Percentiles rank a stretch among this genome's conserved stretches.
phyloP scores from a whole-genome alignment of 1,140 invertebrate genomes.

The Scaptomyza montana region DNA sequence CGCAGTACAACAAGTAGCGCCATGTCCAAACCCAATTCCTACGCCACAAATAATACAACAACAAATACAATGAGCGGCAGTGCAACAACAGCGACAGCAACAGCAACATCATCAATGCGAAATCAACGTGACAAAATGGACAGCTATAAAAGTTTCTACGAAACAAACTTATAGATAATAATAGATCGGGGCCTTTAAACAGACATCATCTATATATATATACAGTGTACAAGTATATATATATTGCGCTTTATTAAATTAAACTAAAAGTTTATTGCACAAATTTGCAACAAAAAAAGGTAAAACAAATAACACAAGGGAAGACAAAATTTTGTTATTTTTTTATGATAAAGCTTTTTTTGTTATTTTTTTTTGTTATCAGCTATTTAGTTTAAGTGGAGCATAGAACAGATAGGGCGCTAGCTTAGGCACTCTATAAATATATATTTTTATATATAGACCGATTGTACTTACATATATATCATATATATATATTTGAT shows the following conservation, averaged over 20 bases:
- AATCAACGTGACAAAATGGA: slow-evolving; percentile 72
- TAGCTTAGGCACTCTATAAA: slow-evolving; percentile 23
- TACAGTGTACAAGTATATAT: slow-evolving; percentile 17
- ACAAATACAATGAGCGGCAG: slow-evolving; percentile 20
- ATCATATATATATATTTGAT: not conserved
- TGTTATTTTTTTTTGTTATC: slow-evolving; percentile 23
- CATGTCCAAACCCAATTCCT: slow-evolving; percentile 37
- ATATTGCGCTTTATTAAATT: slow-evolving; percentile 69
- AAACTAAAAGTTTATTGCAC: slow-evolving; percentile 62
- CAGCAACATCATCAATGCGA: slow-evolving; percentile 41
- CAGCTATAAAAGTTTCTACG: slow-evolving; percentile 81
- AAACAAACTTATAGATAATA: slow-evolving; percentile 80
- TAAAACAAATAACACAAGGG: slow-evolving; percentile 19
- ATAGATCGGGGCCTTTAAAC: slow-evolving; percentile 17
- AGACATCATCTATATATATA: slow-evolving; percentile 21
- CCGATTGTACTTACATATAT: slow-evolving; percentile 49
- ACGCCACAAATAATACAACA: slow-evolving; percentile 15
- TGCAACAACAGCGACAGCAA: slow-evolving; percentile 10
- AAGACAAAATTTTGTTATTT: slow-evolving; percentile 30
- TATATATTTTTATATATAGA: slow-evolving; percentile 19
- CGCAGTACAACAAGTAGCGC: slow-evolving; percentile 41
- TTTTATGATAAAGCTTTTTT: slow-evolving; percentile 18
- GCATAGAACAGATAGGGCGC: slow-evolving; percentile 36
- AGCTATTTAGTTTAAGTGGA: slow-evolving; percentile 36
- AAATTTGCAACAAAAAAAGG: not conserved